Evolutionary conservation across 2,113 vertebrate species (phyloP), one percentile per base, ranked within the genome.

Genomic region (Polypterus bichir): DNA sequence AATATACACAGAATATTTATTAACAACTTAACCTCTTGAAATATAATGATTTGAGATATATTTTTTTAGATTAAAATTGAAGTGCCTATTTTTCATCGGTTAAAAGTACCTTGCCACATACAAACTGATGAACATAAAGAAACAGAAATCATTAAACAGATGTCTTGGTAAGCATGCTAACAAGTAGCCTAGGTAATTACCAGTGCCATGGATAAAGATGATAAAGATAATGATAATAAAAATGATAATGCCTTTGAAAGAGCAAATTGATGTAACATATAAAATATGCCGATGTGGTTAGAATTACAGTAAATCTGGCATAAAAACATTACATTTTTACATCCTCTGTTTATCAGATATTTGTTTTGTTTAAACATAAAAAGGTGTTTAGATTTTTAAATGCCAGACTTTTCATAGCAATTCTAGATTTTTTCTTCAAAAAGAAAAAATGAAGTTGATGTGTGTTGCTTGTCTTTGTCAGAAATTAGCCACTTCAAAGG

Each of bases 251-350:
- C 27, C 27, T 70, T 69, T 62, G 65, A 62, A 62, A 58, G 53
- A 67, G 52, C 65, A 62, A 67, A 68, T 70, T 73, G 73, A 74
- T 73, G 65, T 65, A 47, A 65, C 53, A 49, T 45, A 45, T 47
- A 64, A 59, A 59, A 64, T 64, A 57, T 11, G 44, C 44, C 11
- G 9, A 46, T 46, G 56, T 27, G 27, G 27, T 27, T 27, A 27
- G 27, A 27, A 27, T 27, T 27, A 27, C 27, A 27, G 27, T 27
- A 27, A 27, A 27, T 27, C 27, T 27, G 27, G 27, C 27, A 27
- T 1, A 27, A 27, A 27, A 27, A 27, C 27, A 27, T 27, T 27
- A 27, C 27, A 27, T 27, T 27, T 27, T 27, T 27, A 27, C 27
- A 27, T 27, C 27, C 27, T 27, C 27, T 27, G 27, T 27, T 27